A percentile compares a stretch with the other conserved stretches of the same genome.
Conservation (phyloP, 2,888 invertebrate genomes). For the Lepidochrysops patricia region DNA sequence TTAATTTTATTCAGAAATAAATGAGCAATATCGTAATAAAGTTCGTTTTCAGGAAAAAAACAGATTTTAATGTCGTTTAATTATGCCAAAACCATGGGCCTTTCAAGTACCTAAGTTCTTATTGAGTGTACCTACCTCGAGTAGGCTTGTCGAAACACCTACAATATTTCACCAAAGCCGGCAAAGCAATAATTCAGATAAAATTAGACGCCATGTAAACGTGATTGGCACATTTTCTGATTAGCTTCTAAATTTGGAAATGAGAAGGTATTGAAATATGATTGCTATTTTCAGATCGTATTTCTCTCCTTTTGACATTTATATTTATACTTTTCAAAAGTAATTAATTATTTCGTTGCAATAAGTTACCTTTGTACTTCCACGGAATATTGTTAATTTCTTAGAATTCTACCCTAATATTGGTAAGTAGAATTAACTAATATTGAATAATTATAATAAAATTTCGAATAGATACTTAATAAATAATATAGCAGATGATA, state of each 20-base stretch:
- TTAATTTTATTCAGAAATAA: too few species aligned
- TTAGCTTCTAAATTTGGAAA: conserved; percentile 3
- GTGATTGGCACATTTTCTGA: background rate
- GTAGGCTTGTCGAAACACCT: background rate
- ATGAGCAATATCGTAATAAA: too few species aligned
- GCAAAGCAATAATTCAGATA: background rate
- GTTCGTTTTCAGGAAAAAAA: too few species aligned
- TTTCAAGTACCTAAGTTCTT: too few species aligned
- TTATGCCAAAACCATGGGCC: too few species aligned
- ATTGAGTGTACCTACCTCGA: background rate
- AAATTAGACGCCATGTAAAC: background rate
- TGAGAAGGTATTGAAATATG: background rate
- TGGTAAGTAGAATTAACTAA: too few species aligned
- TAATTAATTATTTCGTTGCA: background rate
- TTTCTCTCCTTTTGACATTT: background rate
- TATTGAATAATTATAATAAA: too few species aligned
- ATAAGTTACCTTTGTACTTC: background rate
- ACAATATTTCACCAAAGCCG: background rate
- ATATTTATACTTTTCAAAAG: background rate
- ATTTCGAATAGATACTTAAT: too few species aligned
- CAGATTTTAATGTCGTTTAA: too few species aligned
- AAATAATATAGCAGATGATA: too few species aligned
- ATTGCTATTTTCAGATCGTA: background rate
- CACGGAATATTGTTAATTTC: too few species aligned
- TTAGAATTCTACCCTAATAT: too few species aligned